Conservation (phyloP, 1,140 invertebrate genomes). For the Zaprionus kolodkinae region DNA sequence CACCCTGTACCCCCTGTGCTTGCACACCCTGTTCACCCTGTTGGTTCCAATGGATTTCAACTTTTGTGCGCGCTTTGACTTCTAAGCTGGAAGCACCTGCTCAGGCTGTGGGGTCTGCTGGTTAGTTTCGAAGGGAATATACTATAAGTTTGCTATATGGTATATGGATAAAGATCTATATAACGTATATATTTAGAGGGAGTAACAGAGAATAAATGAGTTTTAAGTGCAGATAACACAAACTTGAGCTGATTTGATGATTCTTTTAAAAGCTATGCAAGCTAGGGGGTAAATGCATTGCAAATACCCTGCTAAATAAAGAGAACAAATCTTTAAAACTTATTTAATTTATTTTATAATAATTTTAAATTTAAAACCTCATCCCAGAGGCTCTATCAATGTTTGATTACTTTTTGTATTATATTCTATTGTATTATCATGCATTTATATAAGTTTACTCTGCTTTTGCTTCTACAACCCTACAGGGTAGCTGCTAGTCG, state of each 20-base stretch:
- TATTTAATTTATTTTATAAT: no score
- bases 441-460: no score
- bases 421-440: no score
- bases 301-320: not conserved
- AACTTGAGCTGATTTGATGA: not conserved
- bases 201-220: no score
- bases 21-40: conserved; percentile 4
- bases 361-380: no score
- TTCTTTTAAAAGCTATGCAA: not conserved
- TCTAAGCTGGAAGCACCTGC: conserved; percentile 32
- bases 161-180: not conserved
- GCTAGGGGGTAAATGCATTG: not conserved
- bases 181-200: no score
- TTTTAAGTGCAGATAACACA: not conserved
- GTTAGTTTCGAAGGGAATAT: not conserved
- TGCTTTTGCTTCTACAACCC: no score
- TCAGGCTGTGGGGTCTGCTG: not conserved
- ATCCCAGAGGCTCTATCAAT: no score
- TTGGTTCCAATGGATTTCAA: conserved; percentile 8
- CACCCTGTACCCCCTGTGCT: not conserved
- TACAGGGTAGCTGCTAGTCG: no score
- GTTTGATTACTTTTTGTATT: no score
- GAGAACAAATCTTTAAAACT: no score
- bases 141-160: not conserved
- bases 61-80: conserved; percentile 36